phyloP scores from a whole-genome alignment of 2,113 vertebrate species.

The Helogale parvula region DNA sequence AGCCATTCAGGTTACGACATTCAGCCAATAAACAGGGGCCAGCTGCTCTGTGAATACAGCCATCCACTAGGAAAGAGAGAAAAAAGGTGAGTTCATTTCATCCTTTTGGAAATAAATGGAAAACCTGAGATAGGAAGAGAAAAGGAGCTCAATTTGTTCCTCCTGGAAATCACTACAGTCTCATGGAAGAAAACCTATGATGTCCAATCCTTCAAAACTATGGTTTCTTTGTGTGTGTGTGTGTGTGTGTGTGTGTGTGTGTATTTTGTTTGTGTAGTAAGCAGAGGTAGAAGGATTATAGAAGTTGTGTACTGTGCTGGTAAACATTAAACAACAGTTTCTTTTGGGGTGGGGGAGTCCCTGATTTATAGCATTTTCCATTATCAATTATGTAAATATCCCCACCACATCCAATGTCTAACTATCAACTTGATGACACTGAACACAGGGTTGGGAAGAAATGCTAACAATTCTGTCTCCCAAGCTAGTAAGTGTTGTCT shows the following conservation, averaged over 20 bases:
- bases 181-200: not conserved
- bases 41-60: conserved; percentile 98
- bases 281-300: not conserved
- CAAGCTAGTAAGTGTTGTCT: not conserved
- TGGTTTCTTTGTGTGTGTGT: not conserved
- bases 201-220: not conserved
- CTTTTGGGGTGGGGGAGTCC: not conserved
- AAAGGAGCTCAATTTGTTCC: not conserved
- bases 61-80: conserved; percentile 91
- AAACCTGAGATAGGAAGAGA: not conserved
- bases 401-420: not conserved
- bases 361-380: not conserved
- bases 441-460: not conserved
- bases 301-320: not conserved
- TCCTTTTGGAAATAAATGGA: conserved; percentile 18
- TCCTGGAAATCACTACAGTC: not conserved
- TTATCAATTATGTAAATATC: not conserved
- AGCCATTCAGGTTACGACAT: conserved; percentile 95
- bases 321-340: not conserved
- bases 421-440: not conserved
- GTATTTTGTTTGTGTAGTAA: not conserved
- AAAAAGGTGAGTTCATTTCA: not conserved
- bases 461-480: not conserved
- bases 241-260: not conserved
- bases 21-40: conserved; percentile 95